Evolutionary conservation across 1,140 invertebrate genomes (phyloP).

Genomic region (Chrysopa pallens): DNA sequence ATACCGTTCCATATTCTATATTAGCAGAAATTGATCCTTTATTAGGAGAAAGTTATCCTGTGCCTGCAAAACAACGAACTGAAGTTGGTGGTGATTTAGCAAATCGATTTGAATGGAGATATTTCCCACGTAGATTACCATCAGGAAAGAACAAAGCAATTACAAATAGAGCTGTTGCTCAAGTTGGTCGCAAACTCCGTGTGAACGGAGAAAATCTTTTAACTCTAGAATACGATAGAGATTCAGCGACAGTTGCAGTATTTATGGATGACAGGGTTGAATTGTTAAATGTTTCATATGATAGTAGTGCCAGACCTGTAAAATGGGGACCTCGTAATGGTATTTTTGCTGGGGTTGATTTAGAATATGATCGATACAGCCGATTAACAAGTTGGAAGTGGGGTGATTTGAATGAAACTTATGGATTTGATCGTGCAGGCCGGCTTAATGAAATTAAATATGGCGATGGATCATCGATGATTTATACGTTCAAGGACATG

Average conservation of each 20-base stretch:
- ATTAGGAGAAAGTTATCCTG: constrained; percentile 72
- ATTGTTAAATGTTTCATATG: constrained; percentile 81
- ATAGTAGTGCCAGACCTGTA: constrained; percentile 72
- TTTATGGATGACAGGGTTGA: constrained; percentile 79
- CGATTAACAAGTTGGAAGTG: constrained; percentile 79
- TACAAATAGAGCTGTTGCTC: constrained; percentile 43
- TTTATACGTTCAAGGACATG: constrained; percentile 77
- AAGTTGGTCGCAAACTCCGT: constrained; percentile 65
- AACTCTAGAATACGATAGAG: constrained; percentile 82
- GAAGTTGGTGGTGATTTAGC: constrained; percentile 78
- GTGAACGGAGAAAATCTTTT: constrained; percentile 84
- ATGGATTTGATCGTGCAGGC: constrained; percentile 73
- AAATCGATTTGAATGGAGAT: constrained; percentile 89
- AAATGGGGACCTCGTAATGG: constrained; percentile 76
- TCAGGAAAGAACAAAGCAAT: constrained; percentile 14
- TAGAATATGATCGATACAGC: constrained; percentile 86
- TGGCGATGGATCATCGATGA: constrained; percentile 67
- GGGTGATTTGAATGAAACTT: constrained; percentile 75
- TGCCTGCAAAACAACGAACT: constrained; percentile 74
- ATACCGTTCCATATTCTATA: constrained; percentile 70
- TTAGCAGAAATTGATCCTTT: constrained; percentile 66
- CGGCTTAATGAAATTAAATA: constrained; percentile 74
- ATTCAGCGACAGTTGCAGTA: constrained; percentile 72
- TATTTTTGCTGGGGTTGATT: constrained; percentile 69
- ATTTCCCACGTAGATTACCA: constrained; percentile 43